Evolutionary conservation across 2,113 vertebrate species (phyloP).

Genomic region (Desmodus rotundus): DNA sequence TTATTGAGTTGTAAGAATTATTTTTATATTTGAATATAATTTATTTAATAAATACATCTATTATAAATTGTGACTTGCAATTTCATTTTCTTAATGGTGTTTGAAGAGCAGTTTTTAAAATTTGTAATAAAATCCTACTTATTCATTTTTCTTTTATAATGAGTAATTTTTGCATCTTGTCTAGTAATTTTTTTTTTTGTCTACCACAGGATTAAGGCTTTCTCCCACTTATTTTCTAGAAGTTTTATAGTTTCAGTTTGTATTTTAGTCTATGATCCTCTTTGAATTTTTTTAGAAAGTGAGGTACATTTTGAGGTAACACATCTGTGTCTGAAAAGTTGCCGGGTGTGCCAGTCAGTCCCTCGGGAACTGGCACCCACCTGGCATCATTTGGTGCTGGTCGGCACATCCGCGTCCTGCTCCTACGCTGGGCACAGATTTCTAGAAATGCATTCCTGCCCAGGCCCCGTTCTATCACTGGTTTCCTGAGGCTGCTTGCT

Average conservation of each 20-base stretch:
- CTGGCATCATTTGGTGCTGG: background rate
- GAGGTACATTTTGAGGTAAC: background rate
- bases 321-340: background rate
- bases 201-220: background rate
- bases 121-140: background rate
- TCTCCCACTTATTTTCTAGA: background rate
- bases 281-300: background rate
- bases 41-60: background rate
- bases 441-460: background rate
- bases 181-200: background rate
- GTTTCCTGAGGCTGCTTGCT: background rate
- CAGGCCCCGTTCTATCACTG: background rate
- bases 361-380: background rate
- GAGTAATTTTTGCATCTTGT: background rate
- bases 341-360: background rate
- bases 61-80: background rate
- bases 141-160: background rate
- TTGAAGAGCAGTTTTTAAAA: background rate
- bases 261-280: background rate
- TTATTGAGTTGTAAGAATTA: background rate
- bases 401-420: background rate
- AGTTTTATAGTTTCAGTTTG: background rate
- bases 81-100: background rate
- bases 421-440: background rate
- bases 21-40: background rate